Conservation (phyloP, 1,140 invertebrate species). For the Drosophila orosa region DNA sequence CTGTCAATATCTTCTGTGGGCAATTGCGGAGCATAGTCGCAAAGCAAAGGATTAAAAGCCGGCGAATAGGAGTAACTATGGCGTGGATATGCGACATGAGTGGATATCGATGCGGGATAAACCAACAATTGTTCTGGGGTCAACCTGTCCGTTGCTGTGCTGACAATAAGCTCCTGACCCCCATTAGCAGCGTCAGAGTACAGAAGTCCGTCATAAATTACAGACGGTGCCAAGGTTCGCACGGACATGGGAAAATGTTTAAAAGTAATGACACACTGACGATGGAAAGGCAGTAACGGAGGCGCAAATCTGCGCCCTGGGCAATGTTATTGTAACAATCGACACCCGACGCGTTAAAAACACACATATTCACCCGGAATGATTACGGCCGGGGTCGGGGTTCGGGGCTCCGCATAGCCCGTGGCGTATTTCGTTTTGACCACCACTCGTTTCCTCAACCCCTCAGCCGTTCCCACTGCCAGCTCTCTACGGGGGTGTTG, state of each 20-base stretch:
- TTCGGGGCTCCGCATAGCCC: slow-evolving; percentile 33
- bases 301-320: slow-evolving; percentile 74
- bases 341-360: slow-evolving; percentile 68
- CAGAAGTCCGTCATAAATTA: slow-evolving; percentile 60
- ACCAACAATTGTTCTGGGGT: slow-evolving; percentile 10
- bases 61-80: slow-evolving; percentile 13
- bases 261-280: slow-evolving; percentile 65
- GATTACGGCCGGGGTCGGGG: slow-evolving; percentile 3
- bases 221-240: slow-evolving; percentile 67
- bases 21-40: slow-evolving; percentile 3
- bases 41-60: slow-evolving; percentile 28
- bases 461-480: slow-evolving; percentile 29
- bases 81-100: not conserved
- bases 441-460: slow-evolving; percentile 22
- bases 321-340: slow-evolving; percentile 80
- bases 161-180: not conserved
- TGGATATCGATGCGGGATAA: slow-evolving; percentile 8
- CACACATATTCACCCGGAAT: slow-evolving; percentile 33
- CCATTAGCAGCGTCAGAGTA: slow-evolving; percentile 31
- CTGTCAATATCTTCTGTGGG: slow-evolving; percentile 22
- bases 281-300: slow-evolving; percentile 37
- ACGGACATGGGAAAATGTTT: slow-evolving; percentile 43
- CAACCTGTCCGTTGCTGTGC: not conserved
- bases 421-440: slow-evolving; percentile 71
- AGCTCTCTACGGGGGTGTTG: slow-evolving; percentile 69